Percentiles rank a stretch among this genome's conserved stretches.
Evolutionary conservation across 2,113 vertebrate genomes (phyloP).

Genomic region (Odocoileus hemionus): DNA sequence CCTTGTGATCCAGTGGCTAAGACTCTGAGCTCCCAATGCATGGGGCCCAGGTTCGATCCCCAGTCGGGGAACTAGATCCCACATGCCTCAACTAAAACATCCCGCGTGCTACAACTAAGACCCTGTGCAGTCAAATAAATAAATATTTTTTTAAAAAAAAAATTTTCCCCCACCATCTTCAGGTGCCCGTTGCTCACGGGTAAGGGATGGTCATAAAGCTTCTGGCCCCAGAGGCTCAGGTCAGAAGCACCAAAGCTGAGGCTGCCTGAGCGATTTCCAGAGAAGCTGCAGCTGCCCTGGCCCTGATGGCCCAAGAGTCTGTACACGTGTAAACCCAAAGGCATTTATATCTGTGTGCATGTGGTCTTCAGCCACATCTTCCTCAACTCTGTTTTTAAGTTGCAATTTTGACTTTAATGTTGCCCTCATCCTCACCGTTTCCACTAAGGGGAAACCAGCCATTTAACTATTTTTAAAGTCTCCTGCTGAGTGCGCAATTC

Average conservation of each 20-base stretch:
- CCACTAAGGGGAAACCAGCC: constrained; percentile 26
- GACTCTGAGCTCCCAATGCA: neutral
- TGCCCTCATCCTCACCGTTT: neutral
- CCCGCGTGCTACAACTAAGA: neutral
- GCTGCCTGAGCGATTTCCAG: neutral
- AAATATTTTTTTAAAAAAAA: neutral
- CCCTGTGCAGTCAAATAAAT: neutral
- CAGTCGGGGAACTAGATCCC: neutral
- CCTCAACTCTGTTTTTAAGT: neutral
- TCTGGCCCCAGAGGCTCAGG: neutral
- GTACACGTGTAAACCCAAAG: neutral
- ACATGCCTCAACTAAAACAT: neutral
- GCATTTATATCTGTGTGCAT: neutral
- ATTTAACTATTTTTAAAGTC: neutral
- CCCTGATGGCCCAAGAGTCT: neutral
- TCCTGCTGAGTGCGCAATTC: neutral
- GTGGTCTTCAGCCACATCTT: neutral
- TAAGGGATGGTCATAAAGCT: neutral
- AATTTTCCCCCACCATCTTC: neutral
- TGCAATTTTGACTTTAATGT: neutral
- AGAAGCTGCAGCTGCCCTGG: neutral
- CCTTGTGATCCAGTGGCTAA: neutral
- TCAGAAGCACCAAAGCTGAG: neutral
- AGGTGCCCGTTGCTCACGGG: neutral
- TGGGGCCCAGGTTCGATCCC: neutral